A percentile compares a stretch with the other conserved stretches of the same genome.
These are phyloP conservation scores for Ornithoptera priamus DNA, from an alignment of 2,888 invertebrate genomes.

Conservation along the genomic window DNA sequence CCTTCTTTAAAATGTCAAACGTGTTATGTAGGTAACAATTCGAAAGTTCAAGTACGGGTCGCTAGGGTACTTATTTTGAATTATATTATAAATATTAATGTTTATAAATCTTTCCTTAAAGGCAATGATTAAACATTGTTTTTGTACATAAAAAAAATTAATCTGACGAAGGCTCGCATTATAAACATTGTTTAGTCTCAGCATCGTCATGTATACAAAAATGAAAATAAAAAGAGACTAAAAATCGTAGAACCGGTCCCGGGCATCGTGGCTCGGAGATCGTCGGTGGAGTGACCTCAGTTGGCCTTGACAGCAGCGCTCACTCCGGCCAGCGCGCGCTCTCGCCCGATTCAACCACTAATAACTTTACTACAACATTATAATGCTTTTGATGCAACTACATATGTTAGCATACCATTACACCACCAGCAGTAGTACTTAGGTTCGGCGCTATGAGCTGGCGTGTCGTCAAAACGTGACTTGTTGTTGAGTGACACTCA, in stretches of 20 bases:
- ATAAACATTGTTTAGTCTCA: conserved; percentile 79
- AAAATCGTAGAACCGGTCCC: conserved; percentile 79
- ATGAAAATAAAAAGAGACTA: conserved; percentile 79
- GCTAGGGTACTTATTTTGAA: not conserved
- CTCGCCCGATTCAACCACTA: conserved; percentile 72
- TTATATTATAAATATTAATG: conserved; percentile 11
- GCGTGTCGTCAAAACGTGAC: conserved; percentile 61
- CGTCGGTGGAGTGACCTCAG: conserved; percentile 78
- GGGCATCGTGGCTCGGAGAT: conserved; percentile 73
- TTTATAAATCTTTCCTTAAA: conserved; percentile 16
- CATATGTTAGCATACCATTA: conserved; percentile 50
- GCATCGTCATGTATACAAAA: conserved; percentile 77
- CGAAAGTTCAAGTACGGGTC: not conserved
- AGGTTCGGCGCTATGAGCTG: conserved; percentile 36
- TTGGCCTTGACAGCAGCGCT: conserved; percentile 79
- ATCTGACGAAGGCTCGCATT: conserved; percentile 69
- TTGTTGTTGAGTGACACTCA: conserved; percentile 47
- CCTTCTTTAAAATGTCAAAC: not conserved
- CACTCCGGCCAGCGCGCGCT: conserved; percentile 63
- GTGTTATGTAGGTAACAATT: not conserved
- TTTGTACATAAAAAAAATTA: conserved; percentile 64
- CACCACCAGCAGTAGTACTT: conserved; percentile 42
- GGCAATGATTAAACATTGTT: conserved; percentile 23
- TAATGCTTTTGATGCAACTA: conserved; percentile 69
- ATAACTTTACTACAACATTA: conserved; percentile 75